Conservation (phyloP, 2,113 vertebrate genomes). For the Jacana jacana region DNA sequence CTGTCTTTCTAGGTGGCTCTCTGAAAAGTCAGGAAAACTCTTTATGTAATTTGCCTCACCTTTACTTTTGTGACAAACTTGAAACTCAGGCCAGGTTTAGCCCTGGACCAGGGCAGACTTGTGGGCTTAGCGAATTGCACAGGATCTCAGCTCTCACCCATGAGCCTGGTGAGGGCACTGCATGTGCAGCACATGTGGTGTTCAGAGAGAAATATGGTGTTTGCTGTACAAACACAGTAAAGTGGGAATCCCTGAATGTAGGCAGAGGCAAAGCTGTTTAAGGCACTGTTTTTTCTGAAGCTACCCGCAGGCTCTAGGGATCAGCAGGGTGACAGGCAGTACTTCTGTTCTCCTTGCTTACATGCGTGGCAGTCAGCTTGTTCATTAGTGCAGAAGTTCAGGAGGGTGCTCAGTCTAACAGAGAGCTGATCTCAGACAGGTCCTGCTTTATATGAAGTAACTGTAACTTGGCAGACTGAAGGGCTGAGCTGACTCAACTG, state of each 20-base stretch:
- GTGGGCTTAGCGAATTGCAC: not conserved
- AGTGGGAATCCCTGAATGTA: not conserved
- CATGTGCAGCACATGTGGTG: fast-evolving
- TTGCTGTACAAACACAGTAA: not conserved
- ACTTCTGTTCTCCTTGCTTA: not conserved
- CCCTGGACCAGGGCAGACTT: not conserved
- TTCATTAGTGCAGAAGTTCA: not conserved
- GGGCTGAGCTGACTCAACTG: not conserved
- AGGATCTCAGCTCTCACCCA: not conserved
- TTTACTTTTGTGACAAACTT: not conserved
- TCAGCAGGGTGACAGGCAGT: no score
- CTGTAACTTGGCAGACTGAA: not conserved
- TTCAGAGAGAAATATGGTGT: no score
- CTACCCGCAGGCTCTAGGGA: not conserved
- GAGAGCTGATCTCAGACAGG: not conserved
- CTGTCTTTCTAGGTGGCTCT: not conserved
- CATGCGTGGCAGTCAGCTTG: not conserved
- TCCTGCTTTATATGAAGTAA: not conserved
- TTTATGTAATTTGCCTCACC: not conserved
- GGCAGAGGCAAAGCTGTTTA: not conserved
- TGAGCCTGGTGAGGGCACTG: not conserved
- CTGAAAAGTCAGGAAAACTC: not conserved
- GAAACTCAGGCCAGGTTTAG: not conserved
- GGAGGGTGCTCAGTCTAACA: not conserved
- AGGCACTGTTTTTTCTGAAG: not conserved